These are phyloP conservation scores for Tachysurus fulvidraco DNA, from an alignment of 2,113 vertebrate genomes.

Conservation along the genomic window DNA sequence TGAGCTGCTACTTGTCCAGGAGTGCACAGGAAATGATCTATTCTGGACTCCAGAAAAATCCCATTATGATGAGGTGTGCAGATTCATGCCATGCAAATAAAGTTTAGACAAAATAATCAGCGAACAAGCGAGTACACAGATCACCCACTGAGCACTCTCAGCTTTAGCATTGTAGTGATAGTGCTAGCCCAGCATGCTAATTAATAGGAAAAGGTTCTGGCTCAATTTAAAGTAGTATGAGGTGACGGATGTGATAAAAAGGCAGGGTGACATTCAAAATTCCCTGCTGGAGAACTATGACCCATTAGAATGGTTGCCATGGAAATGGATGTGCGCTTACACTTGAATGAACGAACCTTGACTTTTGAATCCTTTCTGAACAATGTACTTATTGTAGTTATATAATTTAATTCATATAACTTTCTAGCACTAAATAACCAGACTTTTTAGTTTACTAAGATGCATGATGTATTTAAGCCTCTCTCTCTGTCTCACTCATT, in stretches of 20 bases:
- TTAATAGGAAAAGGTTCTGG: background rate
- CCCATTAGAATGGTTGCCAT: slow-evolving; percentile 70
- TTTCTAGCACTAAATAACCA: background rate
- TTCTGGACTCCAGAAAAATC: background rate
- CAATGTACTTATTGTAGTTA: background rate
- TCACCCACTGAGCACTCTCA: background rate
- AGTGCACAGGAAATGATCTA: background rate
- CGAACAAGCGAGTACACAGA: background rate
- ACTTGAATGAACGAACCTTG: slow-evolving; percentile 31
- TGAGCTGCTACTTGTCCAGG: background rate
- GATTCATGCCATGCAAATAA: slow-evolving; percentile 4
- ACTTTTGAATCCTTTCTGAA: slow-evolving; percentile 12
- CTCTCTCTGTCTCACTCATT: no score
- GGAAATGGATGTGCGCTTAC: slow-evolving; percentile 66
- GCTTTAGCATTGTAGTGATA: background rate
- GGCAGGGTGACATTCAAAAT: slow-evolving; percentile 59
- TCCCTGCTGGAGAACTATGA: slow-evolving; percentile 65
- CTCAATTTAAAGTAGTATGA: background rate
- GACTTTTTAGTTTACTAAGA: background rate
- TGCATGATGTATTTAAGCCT: no score
- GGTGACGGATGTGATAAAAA: background rate
- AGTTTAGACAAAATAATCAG: background rate
- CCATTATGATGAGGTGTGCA: background rate
- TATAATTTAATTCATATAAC: background rate
- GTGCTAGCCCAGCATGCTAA: slow-evolving; percentile 14